Conservation (phyloP, 2,113 vertebrate species). For the Lophius piscatorius region DNA sequence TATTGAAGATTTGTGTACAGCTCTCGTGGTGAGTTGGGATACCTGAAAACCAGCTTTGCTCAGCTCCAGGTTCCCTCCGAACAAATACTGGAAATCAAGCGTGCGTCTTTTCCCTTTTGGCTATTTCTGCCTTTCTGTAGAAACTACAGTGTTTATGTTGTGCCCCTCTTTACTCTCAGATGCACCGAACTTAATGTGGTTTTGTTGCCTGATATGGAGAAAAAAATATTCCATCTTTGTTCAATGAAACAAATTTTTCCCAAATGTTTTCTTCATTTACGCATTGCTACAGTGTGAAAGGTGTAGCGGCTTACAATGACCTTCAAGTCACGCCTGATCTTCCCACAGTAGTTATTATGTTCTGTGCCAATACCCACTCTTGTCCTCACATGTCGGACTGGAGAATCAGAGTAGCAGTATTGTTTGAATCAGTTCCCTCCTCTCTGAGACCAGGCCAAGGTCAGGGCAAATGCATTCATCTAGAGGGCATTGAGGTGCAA, state of each 20-base stretch:
- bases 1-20: constrained; percentile 49
- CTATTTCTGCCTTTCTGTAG: constrained; percentile 30
- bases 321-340: constrained; percentile 23
- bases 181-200: background rate
- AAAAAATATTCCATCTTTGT: background rate
- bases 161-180: constrained; percentile 33
- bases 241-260: background rate
- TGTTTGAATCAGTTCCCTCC: constrained; percentile 55
- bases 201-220: background rate
- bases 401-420: constrained; percentile 38
- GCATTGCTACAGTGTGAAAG: constrained; percentile 17
- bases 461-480: constrained; percentile 69
- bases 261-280: constrained; percentile 1
- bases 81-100: constrained; percentile 80
- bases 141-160: constrained; percentile 48
- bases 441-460: constrained; percentile 50
- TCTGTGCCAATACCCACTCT: constrained; percentile 28
- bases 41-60: constrained; percentile 25
- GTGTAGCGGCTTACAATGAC: constrained; percentile 12
- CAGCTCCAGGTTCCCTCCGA: constrained; percentile 49
- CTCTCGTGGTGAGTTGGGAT: constrained; percentile 41
- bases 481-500: constrained; percentile 61
- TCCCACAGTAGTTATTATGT: constrained; percentile 27
- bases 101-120: constrained; percentile 60
- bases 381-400: constrained; percentile 41